phyloP scores from a whole-genome alignment of 2,888 invertebrate genomes.

The Campoplex nolae region DNA sequence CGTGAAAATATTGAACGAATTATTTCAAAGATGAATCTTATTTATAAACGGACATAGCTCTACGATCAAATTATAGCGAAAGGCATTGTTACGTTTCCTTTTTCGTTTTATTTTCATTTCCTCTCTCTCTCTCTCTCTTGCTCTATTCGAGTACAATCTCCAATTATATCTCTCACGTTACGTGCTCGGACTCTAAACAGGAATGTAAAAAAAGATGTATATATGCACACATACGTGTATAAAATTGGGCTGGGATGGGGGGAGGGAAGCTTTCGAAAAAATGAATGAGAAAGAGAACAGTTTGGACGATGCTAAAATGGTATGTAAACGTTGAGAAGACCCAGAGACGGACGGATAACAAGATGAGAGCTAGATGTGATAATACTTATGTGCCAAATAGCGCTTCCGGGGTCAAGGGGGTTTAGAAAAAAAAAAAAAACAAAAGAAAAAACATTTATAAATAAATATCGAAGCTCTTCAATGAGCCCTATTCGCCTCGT shows the following conservation, averaged over 20 bases:
- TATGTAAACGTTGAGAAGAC: conserved; percentile 66
- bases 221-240: neutral
- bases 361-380: conserved; percentile 81
- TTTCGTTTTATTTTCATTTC: conserved; percentile 36
- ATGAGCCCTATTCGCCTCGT: conserved; percentile 73
- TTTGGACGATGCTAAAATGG: conserved; percentile 53
- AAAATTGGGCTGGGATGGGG: neutral
- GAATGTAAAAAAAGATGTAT: conserved; percentile 3
- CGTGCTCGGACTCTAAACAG: conserved; percentile 25
- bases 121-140: conserved; percentile 10
- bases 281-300: conserved; percentile 39
- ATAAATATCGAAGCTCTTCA: conserved; percentile 69
- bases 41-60: conserved; percentile 77
- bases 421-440: conserved; percentile 46
- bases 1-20: conserved; percentile 77
- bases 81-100: conserved; percentile 70
- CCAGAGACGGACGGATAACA: conserved; percentile 66
- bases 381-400: conserved; percentile 84
- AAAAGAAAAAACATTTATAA: conserved; percentile 18
- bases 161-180: conserved; percentile 44
- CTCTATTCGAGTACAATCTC: conserved; percentile 20
- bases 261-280: conserved; percentile 31
- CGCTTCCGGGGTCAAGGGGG: conserved; percentile 77
- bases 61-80: conserved; percentile 75
- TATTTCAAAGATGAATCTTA: conserved; percentile 77